These are phyloP conservation scores for Oreochromis tanganicae DNA, from an alignment of 2,113 vertebrate species.

Conservation along the genomic window DNA sequence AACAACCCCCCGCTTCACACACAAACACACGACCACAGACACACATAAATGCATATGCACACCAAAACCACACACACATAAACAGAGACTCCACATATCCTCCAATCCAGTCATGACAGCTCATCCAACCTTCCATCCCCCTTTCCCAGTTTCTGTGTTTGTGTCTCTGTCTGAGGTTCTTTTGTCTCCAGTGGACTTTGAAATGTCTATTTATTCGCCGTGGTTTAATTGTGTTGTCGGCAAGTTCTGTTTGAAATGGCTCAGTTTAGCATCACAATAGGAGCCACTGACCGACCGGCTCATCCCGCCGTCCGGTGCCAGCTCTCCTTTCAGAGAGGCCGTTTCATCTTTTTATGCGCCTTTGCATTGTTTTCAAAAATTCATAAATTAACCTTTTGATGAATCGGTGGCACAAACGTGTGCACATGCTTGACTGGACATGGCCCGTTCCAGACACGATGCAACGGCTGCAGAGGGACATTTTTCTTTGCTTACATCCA, in stretches of 20 bases:
- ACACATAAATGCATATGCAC: background rate
- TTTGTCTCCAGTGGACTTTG: slow-evolving; percentile 66
- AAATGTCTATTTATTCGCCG: slow-evolving; percentile 61
- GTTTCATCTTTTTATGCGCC: slow-evolving; percentile 60
- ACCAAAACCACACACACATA: background rate
- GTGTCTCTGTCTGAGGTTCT: slow-evolving; percentile 37
- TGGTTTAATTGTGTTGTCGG: slow-evolving; percentile 63
- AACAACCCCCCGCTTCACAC: background rate
- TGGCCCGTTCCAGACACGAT: slow-evolving; percentile 11
- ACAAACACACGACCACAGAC: background rate
- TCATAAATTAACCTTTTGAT: slow-evolving; percentile 60
- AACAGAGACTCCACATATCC: background rate
- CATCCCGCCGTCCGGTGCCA: slow-evolving; percentile 41
- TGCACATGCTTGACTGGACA: slow-evolving; percentile 38
- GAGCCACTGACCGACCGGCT: slow-evolving; percentile 36
- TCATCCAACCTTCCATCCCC: background rate
- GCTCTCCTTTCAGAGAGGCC: slow-evolving; percentile 35
- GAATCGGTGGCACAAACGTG: slow-evolving; percentile 15
- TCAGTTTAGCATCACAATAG: slow-evolving; percentile 71
- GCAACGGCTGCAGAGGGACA: slow-evolving; percentile 12
- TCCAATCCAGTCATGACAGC: slow-evolving; percentile 15
- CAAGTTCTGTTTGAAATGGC: slow-evolving; percentile 60
- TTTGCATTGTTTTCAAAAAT: slow-evolving; percentile 56
- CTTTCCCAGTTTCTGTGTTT: background rate
- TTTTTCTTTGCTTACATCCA: slow-evolving; percentile 26